Evolutionary conservation across 2,888 invertebrate genomes (phyloP).

Genomic region (Hydrotaea diabolus): DNA sequence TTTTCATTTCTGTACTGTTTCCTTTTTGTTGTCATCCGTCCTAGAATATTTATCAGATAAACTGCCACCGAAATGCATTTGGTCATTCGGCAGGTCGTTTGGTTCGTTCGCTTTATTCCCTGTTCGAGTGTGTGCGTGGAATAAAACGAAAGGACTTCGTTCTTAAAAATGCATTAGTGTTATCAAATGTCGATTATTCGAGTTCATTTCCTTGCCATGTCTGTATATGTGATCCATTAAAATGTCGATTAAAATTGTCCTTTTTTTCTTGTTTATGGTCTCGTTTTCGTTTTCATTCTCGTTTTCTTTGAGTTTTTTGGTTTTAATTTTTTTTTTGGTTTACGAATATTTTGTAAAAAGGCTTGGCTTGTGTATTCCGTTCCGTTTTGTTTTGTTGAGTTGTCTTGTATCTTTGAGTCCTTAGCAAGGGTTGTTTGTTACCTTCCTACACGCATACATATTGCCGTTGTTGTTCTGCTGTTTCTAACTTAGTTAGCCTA

Average conservation of each 20-base stretch:
- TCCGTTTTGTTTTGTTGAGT: slow-evolving; percentile 44
- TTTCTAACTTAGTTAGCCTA: slow-evolving; percentile 1
- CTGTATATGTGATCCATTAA: neutral
- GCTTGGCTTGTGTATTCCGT: slow-evolving; percentile 57
- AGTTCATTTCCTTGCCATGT: neutral
- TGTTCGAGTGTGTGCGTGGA: too few relatives aligned
- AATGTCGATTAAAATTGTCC: neutral
- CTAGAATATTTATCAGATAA: slow-evolving; percentile 13
- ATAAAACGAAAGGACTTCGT: neutral
- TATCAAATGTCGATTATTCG: neutral
- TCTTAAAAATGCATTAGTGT: slow-evolving; percentile 19
- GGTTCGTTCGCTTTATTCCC: neutral
- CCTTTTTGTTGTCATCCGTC: neutral
- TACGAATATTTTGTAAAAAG: neutral
- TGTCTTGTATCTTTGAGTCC: slow-evolving; percentile 40
- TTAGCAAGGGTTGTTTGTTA: slow-evolving; percentile 45
- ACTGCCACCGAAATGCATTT: slow-evolving; percentile 14
- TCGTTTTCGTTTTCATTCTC: slow-evolving; percentile 37
- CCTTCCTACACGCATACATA: neutral
- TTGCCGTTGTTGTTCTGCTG: slow-evolving; percentile 30
- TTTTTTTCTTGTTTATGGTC: neutral
- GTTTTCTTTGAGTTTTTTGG: too few relatives aligned
- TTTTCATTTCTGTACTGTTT: neutral
- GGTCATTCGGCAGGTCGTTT: neutral
- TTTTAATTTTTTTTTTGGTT: too few relatives aligned